These are phyloP conservation scores for Temnothorax ravouxi DNA, from an alignment of 2,888 invertebrate genomes.

Conservation along the genomic window DNA sequence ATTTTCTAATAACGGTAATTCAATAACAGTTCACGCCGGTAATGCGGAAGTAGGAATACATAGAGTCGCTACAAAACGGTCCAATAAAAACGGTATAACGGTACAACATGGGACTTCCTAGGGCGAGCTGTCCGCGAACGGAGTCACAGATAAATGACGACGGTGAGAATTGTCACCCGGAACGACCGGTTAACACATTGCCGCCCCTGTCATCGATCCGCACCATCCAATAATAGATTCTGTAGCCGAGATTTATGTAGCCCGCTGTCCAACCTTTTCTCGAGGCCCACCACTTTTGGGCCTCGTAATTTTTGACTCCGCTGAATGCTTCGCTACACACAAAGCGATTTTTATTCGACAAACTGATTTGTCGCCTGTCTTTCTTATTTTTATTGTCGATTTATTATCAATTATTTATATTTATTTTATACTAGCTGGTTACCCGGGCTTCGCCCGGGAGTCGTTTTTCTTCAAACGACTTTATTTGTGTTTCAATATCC, in stretches of 20 bases:
- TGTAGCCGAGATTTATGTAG: slow-evolving; percentile 72
- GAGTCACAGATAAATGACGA: slow-evolving; percentile 78
- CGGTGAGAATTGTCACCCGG: slow-evolving; percentile 76
- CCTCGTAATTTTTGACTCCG: slow-evolving; percentile 59
- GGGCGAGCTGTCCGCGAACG: slow-evolving; percentile 82
- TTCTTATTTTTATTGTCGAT: background rate
- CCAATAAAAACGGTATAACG: slow-evolving; percentile 9
- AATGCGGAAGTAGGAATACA: slow-evolving; percentile 5
- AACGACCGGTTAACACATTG: slow-evolving; percentile 81
- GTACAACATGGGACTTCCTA: slow-evolving; percentile 78
- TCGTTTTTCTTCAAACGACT: too few species aligned
- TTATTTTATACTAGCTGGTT: too few species aligned
- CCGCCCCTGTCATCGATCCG: slow-evolving; percentile 80
- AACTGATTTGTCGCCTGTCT: slow-evolving; percentile 40
- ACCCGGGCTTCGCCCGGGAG: too few species aligned
- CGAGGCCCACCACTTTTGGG: slow-evolving; percentile 50
- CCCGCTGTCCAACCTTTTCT: slow-evolving; percentile 70
- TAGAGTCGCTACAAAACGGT: background rate
- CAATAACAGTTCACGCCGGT: background rate
- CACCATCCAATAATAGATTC: slow-evolving; percentile 71
- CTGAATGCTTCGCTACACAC: slow-evolving; percentile 27
- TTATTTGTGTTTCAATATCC: too few species aligned
- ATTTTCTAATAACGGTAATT: background rate
- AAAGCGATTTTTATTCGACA: slow-evolving; percentile 14
- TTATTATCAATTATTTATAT: slow-evolving; percentile 4